A percentile compares a stretch with the other conserved stretches of the same genome.
phyloP scores from a whole-genome alignment of 1,140 invertebrate species.

The Gryon sp. region DNA sequence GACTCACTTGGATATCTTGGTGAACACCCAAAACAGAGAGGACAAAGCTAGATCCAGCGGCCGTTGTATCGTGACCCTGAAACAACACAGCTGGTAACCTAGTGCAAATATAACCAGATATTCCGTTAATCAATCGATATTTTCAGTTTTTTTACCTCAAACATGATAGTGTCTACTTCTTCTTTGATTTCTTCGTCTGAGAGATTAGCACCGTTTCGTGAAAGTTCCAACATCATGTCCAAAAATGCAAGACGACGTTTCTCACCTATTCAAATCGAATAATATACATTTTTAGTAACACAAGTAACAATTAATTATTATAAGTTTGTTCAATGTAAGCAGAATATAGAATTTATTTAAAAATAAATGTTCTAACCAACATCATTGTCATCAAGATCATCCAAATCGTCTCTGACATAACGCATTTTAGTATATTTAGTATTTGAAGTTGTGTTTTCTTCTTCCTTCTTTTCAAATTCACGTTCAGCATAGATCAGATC shows the following conservation, averaged over 20 bases:
- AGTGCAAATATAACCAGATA: slow-evolving; percentile 31
- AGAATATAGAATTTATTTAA: background rate
- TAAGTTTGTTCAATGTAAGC: too few relatives aligned
- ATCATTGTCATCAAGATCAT: slow-evolving; percentile 86
- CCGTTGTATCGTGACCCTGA: slow-evolving; percentile 93
- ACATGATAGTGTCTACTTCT: slow-evolving; percentile 93
- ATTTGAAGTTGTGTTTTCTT: slow-evolving; percentile 3
- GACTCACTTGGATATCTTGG: slow-evolving; percentile 84
- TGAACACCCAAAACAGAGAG: slow-evolving; percentile 87
- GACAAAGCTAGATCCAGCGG: slow-evolving; percentile 88
- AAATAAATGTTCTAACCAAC: slow-evolving; percentile 77
- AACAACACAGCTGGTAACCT: slow-evolving; percentile 57
- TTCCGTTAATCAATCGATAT: slow-evolving; percentile 22
- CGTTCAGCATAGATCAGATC: slow-evolving; percentile 69
- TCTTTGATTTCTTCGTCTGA: slow-evolving; percentile 90
- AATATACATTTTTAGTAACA: background rate
- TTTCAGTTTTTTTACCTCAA: slow-evolving; percentile 83
- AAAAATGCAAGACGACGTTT: slow-evolving; percentile 91
- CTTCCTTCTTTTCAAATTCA: slow-evolving; percentile 29
- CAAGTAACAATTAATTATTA: too few relatives aligned
- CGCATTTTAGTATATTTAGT: slow-evolving; percentile 65
- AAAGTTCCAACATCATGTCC: slow-evolving; percentile 89
- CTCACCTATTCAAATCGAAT: slow-evolving; percentile 76
- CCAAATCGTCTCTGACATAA: slow-evolving; percentile 84
- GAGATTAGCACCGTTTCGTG: slow-evolving; percentile 81